Evolutionary conservation across 2,113 vertebrate species (phyloP).

Genomic region (Entelurus aequoreus): DNA sequence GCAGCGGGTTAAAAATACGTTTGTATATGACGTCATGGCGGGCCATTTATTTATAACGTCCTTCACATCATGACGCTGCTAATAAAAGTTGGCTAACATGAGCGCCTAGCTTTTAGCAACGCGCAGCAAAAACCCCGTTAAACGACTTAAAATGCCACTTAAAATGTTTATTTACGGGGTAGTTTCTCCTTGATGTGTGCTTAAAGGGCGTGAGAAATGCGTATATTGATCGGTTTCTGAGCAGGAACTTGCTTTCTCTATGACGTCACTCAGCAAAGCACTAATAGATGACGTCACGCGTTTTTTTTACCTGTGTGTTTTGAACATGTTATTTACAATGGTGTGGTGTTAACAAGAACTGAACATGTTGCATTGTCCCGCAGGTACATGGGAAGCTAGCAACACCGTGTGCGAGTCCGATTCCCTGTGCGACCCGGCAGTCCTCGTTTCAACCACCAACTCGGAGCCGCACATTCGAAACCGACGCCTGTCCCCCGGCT

Average conservation of each 20-base stretch:
- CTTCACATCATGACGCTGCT: slow-evolving; percentile 32
- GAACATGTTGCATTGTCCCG: not conserved
- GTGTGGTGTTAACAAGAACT: not conserved
- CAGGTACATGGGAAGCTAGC: slow-evolving; percentile 77
- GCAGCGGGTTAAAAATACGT: not conserved
- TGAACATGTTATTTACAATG: no score
- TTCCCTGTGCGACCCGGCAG: slow-evolving; percentile 66
- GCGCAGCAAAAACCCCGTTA: not conserved
- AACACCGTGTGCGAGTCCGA: slow-evolving; percentile 73
- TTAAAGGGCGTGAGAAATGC: no score
- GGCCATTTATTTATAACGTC: not conserved
- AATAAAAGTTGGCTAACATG: slow-evolving; percentile 48
- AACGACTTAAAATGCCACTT: not conserved
- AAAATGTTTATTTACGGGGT: no score
- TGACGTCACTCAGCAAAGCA: no score
- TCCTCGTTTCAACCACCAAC: slow-evolving; percentile 69
- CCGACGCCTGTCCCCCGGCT: slow-evolving; percentile 74
- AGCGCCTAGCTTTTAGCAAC: slow-evolving; percentile 18
- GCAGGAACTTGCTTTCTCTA: not conserved
- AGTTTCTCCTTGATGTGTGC: not conserved
- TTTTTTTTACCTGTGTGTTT: no score
- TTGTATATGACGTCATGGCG: not conserved
- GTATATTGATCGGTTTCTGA: not conserved
- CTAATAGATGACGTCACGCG: not conserved
- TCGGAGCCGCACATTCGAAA: slow-evolving; percentile 78